A percentile compares a stretch with the other conserved stretches of the same genome.
These are phyloP conservation scores for Stegodyphus mimosarum DNA, from an alignment of 1,140 invertebrate species.

Conservation along the genomic window DNA sequence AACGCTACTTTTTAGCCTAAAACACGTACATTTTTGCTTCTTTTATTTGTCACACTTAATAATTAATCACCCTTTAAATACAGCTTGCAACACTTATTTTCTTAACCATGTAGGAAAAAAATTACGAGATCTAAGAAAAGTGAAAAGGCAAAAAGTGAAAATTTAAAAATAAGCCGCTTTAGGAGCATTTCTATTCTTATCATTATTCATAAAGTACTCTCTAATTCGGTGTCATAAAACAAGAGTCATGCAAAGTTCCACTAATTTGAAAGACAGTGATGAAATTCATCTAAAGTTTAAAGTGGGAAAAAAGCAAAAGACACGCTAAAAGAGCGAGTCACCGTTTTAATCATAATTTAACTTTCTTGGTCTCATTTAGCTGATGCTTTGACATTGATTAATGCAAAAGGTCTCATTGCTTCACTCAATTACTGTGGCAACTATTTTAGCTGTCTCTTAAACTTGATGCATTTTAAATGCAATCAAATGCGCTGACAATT, in stretches of 20 bases:
- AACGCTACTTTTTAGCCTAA: not conserved
- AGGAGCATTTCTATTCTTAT: slow-evolving; percentile 29
- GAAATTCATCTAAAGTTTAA: slow-evolving; percentile 58
- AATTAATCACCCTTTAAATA: slow-evolving; percentile 29
- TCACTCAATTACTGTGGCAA: slow-evolving; percentile 54
- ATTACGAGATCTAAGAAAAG: slow-evolving; percentile 1
- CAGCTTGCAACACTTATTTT: slow-evolving; percentile 19
- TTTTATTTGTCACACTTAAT: slow-evolving; percentile 4
- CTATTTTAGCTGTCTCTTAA: slow-evolving; percentile 28
- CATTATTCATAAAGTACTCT: slow-evolving; percentile 49
- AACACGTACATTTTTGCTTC: not conserved
- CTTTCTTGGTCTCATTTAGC: slow-evolving; percentile 57
- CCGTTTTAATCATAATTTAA: slow-evolving; percentile 60
- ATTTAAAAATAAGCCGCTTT: not conserved
- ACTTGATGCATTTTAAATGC: slow-evolving; percentile 37
- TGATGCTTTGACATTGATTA: slow-evolving; percentile 59
- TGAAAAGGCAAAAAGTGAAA: not conserved
- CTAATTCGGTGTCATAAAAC: slow-evolving; percentile 57
- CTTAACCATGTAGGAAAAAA: slow-evolving; percentile 24
- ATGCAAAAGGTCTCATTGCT: slow-evolving; percentile 54
- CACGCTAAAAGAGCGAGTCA: slow-evolving; percentile 41
- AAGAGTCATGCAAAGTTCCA: slow-evolving; percentile 42
- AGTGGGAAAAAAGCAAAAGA: slow-evolving; percentile 20
- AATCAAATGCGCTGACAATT: slow-evolving; percentile 52
- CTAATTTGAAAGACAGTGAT: slow-evolving; percentile 60